Evolutionary conservation across 1,140 invertebrate genomes (phyloP), one percentile per base, ranked within the genome.

Genomic region (Drosophila insularis): DNA sequence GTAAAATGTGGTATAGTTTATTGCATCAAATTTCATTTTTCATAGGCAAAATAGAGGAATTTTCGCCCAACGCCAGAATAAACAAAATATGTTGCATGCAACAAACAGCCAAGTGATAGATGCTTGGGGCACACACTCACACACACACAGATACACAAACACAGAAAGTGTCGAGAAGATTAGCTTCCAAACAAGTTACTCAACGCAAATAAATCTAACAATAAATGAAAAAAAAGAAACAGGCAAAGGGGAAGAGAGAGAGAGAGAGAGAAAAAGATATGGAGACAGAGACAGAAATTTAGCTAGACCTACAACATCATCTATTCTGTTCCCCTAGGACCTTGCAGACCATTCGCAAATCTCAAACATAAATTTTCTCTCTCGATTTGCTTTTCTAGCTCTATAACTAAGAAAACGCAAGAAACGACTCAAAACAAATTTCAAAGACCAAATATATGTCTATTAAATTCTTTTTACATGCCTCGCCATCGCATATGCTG

Each of bases 1-100:
- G 43, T 50, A 19, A 50, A 21, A 4, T 50, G 37, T 55, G 39
- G 7, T 61, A 58, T 59, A 65, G 55, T 76, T 72, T 72, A 76
- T 76, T 73, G 63, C 74, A 68, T 76, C 73, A 72, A 59, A 66
- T 61, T 50, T 50, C 17, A 50, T 50, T 50, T 46, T 50, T 58
- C 31, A 58, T 35, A 58, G 14, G 56, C n/a, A 35, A 53, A 75
- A 59, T 56, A 37, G 62, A 65, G 43, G 10, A 35, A 35, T 70
- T 74, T 58, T 14, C n/a, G n/a, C 54, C 27, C 54, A 31, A 10
- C 7, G 5, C 27, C 27, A 17, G 35, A 56, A 32, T 31, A 56
- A 46, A 21, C 17, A 11, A 21, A 50, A 50, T 21, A 50, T 50
- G 43, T 50, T 50, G 43, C 43, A 50, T 21, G 43, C 17, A 21